Conservation (phyloP, 2,888 invertebrate genomes). For the Himalopsyche anomala region DNA sequence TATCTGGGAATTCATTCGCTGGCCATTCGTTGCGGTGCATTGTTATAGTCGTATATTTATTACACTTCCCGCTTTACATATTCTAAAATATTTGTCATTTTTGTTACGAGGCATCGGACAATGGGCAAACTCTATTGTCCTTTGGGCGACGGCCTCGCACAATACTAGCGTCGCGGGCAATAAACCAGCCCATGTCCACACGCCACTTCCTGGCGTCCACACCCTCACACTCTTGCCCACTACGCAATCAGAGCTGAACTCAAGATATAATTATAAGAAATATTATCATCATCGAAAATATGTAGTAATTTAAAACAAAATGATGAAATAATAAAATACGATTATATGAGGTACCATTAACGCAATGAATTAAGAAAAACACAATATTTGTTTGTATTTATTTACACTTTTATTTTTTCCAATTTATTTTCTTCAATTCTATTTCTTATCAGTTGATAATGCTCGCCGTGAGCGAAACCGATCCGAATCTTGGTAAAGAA, state of each 20-base stretch:
- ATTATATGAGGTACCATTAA: too few relatives aligned
- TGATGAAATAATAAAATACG: too few relatives aligned
- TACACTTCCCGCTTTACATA: slow-evolving; percentile 62
- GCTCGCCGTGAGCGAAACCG: too few relatives aligned
- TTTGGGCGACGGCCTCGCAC: slow-evolving; percentile 46
- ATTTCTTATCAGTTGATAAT: too few relatives aligned
- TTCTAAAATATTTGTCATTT: slow-evolving; percentile 64
- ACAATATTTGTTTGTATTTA: too few relatives aligned
- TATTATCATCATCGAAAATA: too few relatives aligned
- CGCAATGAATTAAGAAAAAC: too few relatives aligned
- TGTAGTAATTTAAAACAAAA: too few relatives aligned
- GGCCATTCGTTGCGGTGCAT: slow-evolving; percentile 60
- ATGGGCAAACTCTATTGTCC: slow-evolving; percentile 45
- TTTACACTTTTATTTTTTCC: too few relatives aligned
- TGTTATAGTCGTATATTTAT: slow-evolving; percentile 63
- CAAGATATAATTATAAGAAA: background rate
- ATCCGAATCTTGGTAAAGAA: too few relatives aligned
- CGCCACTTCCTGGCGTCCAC: slow-evolving; percentile 35
- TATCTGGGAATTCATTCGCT: slow-evolving; percentile 58
- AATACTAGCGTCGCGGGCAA: slow-evolving; percentile 52
- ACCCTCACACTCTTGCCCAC: background rate
- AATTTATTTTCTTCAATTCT: too few relatives aligned
- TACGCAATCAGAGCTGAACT: slow-evolving; percentile 10
- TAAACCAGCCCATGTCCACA: slow-evolving; percentile 47
- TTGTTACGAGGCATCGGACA: slow-evolving; percentile 53